A percentile compares a stretch with the other conserved stretches of the same genome.
Conservation (phyloP, 2,113 vertebrate genomes). For the Cheirogaleus medius region DNA sequence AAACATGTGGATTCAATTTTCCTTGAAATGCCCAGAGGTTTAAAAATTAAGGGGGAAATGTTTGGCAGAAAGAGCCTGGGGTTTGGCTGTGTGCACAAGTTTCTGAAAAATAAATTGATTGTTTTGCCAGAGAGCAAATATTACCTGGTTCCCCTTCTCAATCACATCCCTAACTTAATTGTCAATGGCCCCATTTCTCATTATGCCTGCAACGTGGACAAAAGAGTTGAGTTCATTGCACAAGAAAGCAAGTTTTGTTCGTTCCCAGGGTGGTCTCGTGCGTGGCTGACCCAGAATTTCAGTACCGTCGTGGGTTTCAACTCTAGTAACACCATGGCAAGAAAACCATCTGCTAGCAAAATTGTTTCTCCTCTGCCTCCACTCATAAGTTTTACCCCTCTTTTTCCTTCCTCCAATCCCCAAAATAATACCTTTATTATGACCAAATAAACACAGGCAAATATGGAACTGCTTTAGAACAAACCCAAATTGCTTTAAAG, state of each 20-base stretch:
- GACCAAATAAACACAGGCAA: constrained; percentile 72
- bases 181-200: constrained; percentile 34
- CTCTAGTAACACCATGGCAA: background rate
- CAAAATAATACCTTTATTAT: constrained; percentile 67
- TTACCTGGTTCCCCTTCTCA: constrained; percentile 71
- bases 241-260: constrained; percentile 5
- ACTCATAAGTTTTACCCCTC: constrained; percentile 44
- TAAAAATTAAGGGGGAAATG: constrained; percentile 74
- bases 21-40: constrained; percentile 80
- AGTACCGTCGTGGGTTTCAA: background rate
- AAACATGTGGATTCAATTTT: constrained; percentile 83
- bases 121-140: constrained; percentile 76
- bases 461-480: constrained; percentile 77
- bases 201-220: background rate
- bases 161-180: constrained; percentile 68
- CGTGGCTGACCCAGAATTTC: background rate
- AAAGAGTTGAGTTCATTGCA: background rate
- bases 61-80: constrained; percentile 74
- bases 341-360: constrained; percentile 46
- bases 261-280: constrained; percentile 7
- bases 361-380: constrained; percentile 44
- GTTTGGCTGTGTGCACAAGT: constrained; percentile 65
- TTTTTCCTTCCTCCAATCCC: constrained; percentile 49
- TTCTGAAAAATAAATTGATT: constrained; percentile 76
- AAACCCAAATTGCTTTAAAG: constrained; percentile 78